Percentiles rank a stretch among this genome's conserved stretches.
phyloP scores from a whole-genome alignment of 1,140 invertebrate genomes.

The Cataglyphis hispanica region DNA sequence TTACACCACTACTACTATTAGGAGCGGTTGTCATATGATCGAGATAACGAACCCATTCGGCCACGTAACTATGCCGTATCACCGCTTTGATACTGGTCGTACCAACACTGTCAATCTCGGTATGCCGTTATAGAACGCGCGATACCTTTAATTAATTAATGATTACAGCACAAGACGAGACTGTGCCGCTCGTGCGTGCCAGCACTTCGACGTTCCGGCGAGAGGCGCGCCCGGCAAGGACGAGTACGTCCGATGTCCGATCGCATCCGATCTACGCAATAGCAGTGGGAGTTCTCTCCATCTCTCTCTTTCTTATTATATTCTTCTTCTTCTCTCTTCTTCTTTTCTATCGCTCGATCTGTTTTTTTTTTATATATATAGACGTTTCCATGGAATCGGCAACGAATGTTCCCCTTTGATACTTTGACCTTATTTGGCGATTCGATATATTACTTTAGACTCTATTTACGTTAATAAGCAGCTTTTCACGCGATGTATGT shows the following conservation, averaged over 20 bases:
- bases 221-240: slow-evolving; percentile 22
- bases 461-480: neutral
- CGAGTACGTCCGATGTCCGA: slow-evolving; percentile 28
- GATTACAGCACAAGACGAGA: slow-evolving; percentile 3
- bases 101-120: neutral
- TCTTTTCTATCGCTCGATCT: neutral
- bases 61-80: neutral
- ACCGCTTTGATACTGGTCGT: neutral
- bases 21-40: neutral
- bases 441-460: neutral
- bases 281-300: neutral
- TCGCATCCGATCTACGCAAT: neutral
- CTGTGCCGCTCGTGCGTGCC: neutral
- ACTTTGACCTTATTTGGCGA: neutral
- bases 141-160: slow-evolving; percentile 25
- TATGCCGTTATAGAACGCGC: neutral
- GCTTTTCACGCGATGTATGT: too few relatives aligned
- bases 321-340: neutral
- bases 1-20: neutral
- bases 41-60: slow-evolving; percentile 15
- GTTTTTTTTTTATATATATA: neutral
- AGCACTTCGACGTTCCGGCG: neutral
- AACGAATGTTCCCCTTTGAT: neutral
- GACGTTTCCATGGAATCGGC: neutral
- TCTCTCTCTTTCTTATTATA: neutral